phyloP scores from a whole-genome alignment of 2,797 vertebrate species.

The Sorex maritimensis region DNA sequence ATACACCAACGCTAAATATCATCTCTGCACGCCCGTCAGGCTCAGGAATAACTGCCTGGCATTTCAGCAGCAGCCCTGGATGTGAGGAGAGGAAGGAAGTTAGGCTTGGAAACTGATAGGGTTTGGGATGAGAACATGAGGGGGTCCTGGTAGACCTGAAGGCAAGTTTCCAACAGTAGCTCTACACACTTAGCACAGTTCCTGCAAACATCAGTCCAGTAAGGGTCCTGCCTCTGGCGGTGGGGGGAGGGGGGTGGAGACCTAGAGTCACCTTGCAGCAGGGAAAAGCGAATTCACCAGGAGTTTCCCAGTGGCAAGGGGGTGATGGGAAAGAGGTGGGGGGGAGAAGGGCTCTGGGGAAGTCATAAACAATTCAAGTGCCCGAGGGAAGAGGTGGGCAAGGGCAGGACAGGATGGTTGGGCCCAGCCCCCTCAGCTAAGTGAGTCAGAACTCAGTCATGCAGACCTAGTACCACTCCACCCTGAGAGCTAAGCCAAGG shows the following conservation, averaged over 20 bases:
- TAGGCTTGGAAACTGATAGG: not conserved
- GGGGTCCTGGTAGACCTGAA: not conserved
- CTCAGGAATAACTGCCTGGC: not conserved
- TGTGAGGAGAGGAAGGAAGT: conserved; percentile 6
- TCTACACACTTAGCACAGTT: not conserved
- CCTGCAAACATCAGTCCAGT: not conserved
- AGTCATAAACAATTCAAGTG: not conserved
- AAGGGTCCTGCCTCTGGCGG: not conserved
- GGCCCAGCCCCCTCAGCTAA: not conserved
- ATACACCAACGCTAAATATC: not conserved
- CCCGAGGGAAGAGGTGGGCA: not conserved
- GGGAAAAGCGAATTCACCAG: not conserved
- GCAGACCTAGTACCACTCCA: not conserved
- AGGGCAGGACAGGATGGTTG: not conserved
- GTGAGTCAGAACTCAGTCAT: conserved; percentile 15
- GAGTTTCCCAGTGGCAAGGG: not conserved
- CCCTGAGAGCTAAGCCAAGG: not conserved
- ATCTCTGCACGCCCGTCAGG: not conserved
- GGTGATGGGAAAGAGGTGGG: no score
- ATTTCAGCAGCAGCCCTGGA: not conserved
- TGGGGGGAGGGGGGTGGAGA: not conserved
- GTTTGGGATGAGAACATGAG: not conserved
- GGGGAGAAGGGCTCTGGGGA: no score
- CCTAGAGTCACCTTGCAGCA: no score
- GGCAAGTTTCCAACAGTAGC: not conserved